Base-by-base conservation (phyloP, 2,888 invertebrate species). In the Eugnorisma glareosa region DNA sequence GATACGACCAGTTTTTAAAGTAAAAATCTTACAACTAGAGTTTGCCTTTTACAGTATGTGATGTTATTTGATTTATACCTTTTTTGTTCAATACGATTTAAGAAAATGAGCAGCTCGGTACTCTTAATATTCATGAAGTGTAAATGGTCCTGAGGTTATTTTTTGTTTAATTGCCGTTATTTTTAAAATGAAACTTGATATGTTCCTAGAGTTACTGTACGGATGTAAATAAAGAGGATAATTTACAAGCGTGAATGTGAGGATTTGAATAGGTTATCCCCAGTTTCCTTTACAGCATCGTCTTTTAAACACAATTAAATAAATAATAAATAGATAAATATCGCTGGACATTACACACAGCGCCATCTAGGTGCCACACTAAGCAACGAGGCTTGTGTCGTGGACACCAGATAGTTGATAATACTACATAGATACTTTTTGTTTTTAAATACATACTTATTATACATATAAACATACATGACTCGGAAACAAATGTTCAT, bases 101-200 rank as follows among this genome's bases (percentile, higher is more conserved):
- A 70, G 21, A 73, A 67, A 48, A 61, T 15, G 15, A 48, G 31
- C 18, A 54, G 71, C 21, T 51, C n/a, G n/a, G n/a, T n/a, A 13
- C 11, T 68, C 68, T 74, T 71, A 67, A 71, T 82, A 82, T 82
- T 74, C 45, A 82, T 82, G 74, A 68, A 72, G 61, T 24, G 45
- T 18, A n/a, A 77, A 68, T 37, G 77, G 77, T 28, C 15, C 1
- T 31, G 10, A 40, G 24, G 31, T 54, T 24, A 35, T 37, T 59
- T 68, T 75, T 75, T 59, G 21, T 59, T 24, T n/a, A 43, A 75
- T 4, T 13, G 24, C 15, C 11, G 15, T 31, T n/a, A 18, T 31
- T 48, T 67, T 54, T 13, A 28, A 10, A 37, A 15, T 28, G 1
- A 28, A 28, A 6, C n/a, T 8, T 64, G 1, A 11, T 31, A 3